Evolutionary conservation across 2,888 invertebrate genomes (phyloP), one percentile per base, ranked within the genome.

Genomic region (Ypsolopha scabrella): DNA sequence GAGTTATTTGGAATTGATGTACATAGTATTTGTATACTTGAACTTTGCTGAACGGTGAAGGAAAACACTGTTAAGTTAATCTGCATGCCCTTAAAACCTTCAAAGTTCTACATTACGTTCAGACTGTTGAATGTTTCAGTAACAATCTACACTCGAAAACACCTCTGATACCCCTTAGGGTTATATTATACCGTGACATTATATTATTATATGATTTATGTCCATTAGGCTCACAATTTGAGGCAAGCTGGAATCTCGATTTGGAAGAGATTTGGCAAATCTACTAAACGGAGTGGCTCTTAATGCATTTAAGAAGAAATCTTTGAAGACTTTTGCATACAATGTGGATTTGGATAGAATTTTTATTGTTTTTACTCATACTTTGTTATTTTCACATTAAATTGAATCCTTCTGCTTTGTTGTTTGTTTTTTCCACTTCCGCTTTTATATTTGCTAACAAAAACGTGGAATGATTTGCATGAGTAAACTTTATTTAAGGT

Each of bases 151-250:
- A 24, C 24, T 24, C 24, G 24, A 4, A n/a, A 24, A 24, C 39
- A 39, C 39, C 39, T n/a, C n/a, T n/a, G 39, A 39, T 6, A 7
- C 35, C 47, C 6, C 6, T 36, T 34, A 8, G 2, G 7, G 13
- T 35, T 36, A 47, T 47, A 47, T n/a, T n/a, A n/a, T 39, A 3
- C 3, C 39, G 11, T 39, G 11, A 9, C 39, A 2, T 3, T 39
- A 34, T 48, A n/a, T 35, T 60, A 61, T 72, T 80, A n/a, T n/a
- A n/a, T n/a, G n/a, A n/a, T 80, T 73, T 74, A 64, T 79, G 77
- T 68, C 70, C 75, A 79, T 66, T 81, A 86, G 85, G 83, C 85
- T 86, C 70, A 86, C 85, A 55, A 80, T 86, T 58, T 86, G 85
- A 86, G 47, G 47, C 47, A 80, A 24, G 82, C 65, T 59, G 70